phyloP scores from a whole-genome alignment of 2,113 vertebrate genomes.

The Phaethornis superciliosus region DNA sequence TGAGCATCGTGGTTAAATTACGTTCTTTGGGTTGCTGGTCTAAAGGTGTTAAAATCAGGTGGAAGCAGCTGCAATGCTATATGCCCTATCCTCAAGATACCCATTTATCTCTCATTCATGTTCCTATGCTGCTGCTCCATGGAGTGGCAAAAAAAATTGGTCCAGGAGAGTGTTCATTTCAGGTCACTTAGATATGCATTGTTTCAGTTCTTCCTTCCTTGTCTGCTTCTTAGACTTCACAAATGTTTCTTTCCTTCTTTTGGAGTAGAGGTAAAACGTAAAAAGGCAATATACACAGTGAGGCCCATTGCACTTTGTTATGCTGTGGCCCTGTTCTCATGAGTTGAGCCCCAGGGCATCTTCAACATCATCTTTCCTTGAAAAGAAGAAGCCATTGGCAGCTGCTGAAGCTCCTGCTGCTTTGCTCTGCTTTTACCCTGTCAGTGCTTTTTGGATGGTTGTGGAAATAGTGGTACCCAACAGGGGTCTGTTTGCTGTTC shows the following conservation, averaged over 20 bases:
- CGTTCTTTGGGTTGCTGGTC: neutral
- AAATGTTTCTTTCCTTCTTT: neutral
- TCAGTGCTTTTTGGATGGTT: neutral
- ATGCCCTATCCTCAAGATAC: neutral
- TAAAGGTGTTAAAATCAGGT: neutral
- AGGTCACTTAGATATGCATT: neutral
- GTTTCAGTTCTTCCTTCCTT: neutral
- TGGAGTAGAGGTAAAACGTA: neutral
- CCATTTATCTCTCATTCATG: neutral
- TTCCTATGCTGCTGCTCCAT: neutral
- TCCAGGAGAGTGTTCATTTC: neutral
- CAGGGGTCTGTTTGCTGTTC: neutral
- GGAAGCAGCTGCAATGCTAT: neutral
- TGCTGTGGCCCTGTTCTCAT: neutral
- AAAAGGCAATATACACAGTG: rapidly evolving
- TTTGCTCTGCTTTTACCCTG: neutral
- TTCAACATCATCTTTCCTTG: neutral
- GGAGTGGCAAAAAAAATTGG: neutral
- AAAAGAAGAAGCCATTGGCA: neutral
- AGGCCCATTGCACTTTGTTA: neutral
- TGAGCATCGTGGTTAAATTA: neutral
- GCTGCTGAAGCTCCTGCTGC: neutral
- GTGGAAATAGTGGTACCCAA: neutral
- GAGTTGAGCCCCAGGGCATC: neutral
- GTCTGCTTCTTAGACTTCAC: neutral